Evolutionary conservation across 2,888 invertebrate species (phyloP).

Genomic region (Eristalinus aeneus): DNA sequence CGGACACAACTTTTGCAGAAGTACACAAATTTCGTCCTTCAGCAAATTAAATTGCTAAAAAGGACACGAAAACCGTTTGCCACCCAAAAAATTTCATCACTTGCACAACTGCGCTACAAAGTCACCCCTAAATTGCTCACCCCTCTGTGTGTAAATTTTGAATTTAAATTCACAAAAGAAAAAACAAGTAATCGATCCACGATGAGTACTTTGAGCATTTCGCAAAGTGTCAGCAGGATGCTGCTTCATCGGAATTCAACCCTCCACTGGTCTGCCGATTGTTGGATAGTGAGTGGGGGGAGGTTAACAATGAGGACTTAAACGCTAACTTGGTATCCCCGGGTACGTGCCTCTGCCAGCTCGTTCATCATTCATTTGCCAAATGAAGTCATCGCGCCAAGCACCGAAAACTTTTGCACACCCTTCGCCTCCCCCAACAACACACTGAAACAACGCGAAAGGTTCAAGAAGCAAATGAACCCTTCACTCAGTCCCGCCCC

Average conservation of each 20-base stretch:
- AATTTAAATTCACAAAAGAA: slow-evolving; percentile 6
- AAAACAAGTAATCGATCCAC: slow-evolving; percentile 42
- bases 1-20: slow-evolving; percentile 38
- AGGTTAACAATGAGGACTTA: slow-evolving; percentile 37
- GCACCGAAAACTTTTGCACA: slow-evolving; percentile 44
- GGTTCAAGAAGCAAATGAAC: slow-evolving; percentile 60
- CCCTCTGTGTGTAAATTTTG: slow-evolving; percentile 17
- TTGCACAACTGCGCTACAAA: slow-evolving; percentile 56
- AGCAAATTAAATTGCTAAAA: slow-evolving; percentile 12
- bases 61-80: slow-evolving; percentile 36
- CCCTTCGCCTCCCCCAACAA: slow-evolving; percentile 1
- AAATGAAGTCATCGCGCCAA: slow-evolving; percentile 61
- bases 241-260: slow-evolving; percentile 47
- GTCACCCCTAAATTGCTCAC: slow-evolving; percentile 37
- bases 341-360: slow-evolving; percentile 2
- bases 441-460: slow-evolving; percentile 7
- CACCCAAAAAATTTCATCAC: slow-evolving; percentile 60
- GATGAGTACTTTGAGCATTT: slow-evolving; percentile 35
- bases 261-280: neutral
- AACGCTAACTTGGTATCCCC: slow-evolving; percentile 38
- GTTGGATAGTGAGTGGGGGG: too few species aligned
- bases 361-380: slow-evolving; percentile 66
- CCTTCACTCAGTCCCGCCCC: slow-evolving; percentile 25
- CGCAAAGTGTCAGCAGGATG: slow-evolving; percentile 43
- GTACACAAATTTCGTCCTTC: slow-evolving; percentile 33